A percentile compares a stretch with the other conserved stretches of the same genome.
phyloP scores from a whole-genome alignment of 2,113 vertebrate genomes.

The Nipponia nippon region DNA sequence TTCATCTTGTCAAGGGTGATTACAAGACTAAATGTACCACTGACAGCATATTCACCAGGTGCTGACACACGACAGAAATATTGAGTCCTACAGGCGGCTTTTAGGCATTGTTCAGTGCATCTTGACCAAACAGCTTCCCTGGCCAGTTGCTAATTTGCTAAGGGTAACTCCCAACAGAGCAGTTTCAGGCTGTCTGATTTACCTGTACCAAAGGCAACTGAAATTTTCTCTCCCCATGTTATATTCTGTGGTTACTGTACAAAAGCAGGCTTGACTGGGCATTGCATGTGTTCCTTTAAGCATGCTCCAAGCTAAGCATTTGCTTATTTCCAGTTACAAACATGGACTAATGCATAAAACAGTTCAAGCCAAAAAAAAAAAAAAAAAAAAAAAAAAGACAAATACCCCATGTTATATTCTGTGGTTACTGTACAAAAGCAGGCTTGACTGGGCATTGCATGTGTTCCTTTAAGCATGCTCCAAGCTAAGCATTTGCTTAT shows the following conservation, averaged over 20 bases:
- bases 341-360: background rate
- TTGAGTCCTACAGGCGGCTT: background rate
- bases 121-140: background rate
- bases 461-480: no score
- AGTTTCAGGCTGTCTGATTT: background rate
- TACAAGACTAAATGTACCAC: background rate
- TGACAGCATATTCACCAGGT: background rate
- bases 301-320: background rate
- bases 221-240: background rate
- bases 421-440: no score
- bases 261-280: background rate
- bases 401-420: no score
- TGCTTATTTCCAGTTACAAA: background rate
- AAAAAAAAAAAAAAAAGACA: no score
- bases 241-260: background rate
- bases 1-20: constrained; percentile 56
- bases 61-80: background rate
- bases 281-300: background rate
- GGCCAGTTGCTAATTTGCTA: background rate
- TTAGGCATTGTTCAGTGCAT: background rate
- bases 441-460: no score
- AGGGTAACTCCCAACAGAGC: background rate
- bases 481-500: no score
- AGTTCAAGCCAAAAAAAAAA: background rate
- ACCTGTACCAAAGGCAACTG: background rate